Evolutionary conservation across 2,888 invertebrate genomes (phyloP).

Genomic region (Patella pellucida): DNA sequence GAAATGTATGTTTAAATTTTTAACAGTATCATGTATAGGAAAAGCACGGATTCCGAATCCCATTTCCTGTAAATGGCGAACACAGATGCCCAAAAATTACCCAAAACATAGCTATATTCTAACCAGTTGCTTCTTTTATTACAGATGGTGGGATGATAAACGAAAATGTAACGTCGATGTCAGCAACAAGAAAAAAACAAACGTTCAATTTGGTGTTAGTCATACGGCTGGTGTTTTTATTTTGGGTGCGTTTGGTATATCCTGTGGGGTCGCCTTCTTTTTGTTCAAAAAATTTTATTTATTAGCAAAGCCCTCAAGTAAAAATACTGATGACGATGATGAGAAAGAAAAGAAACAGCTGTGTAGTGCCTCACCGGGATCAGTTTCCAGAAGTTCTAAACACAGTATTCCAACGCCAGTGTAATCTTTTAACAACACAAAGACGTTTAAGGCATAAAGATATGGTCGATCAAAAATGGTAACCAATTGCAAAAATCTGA

Average conservation of each 20-base stretch:
- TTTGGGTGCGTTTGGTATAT: constrained; percentile 54
- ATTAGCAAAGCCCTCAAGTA: constrained; percentile 26
- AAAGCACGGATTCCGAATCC: too few species aligned
- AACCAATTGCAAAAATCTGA: too few species aligned
- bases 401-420: too few species aligned
- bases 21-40: too few species aligned
- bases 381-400: too few species aligned
- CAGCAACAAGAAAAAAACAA: constrained; percentile 38
- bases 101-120: too few species aligned
- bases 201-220: constrained; percentile 51
- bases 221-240: constrained; percentile 65
- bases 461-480: too few species aligned
- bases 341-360: neutral
- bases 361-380: neutral
- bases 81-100: too few species aligned
- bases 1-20: too few species aligned
- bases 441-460: too few species aligned
- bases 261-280: constrained; percentile 52
- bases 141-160: constrained; percentile 64
- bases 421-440: too few species aligned
- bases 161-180: constrained; percentile 45
- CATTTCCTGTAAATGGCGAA: too few species aligned
- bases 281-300: constrained; percentile 59
- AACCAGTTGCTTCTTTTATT: neutral
- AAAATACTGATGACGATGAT: neutral